Percentiles rank a stretch among this genome's conserved stretches.
These are phyloP conservation scores for Lerema accius DNA, from an alignment of 1,140 invertebrate genomes.

Conservation along the genomic window DNA sequence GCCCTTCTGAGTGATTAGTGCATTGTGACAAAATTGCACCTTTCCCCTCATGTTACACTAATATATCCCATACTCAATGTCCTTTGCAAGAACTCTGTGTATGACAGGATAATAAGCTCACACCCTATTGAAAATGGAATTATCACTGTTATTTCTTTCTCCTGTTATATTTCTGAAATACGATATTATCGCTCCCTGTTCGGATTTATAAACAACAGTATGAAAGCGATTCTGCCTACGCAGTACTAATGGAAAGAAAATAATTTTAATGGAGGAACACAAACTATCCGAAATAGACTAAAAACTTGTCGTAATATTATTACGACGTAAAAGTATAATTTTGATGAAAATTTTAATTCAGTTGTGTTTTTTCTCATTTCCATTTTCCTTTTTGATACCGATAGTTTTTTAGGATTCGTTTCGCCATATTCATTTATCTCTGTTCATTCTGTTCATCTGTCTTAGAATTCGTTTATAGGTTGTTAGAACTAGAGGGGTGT, in stretches of 20 bases:
- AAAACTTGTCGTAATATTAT: no score
- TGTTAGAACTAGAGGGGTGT: no score
- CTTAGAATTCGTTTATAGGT: no score
- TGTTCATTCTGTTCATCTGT: no score
- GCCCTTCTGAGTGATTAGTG: slow-evolving; percentile 47
- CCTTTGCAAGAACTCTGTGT: slow-evolving; percentile 50
- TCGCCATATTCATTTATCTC: no score
- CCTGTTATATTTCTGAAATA: slow-evolving; percentile 40
- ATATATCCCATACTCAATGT: slow-evolving; percentile 47
- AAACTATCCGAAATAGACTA: no score
- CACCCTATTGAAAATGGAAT: slow-evolving; percentile 62
- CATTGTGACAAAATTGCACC: slow-evolving; percentile 59
- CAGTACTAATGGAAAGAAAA: slow-evolving; percentile 1
- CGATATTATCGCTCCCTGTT: slow-evolving; percentile 35
- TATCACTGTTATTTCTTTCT: slow-evolving; percentile 46
- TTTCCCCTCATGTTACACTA: slow-evolving; percentile 38
- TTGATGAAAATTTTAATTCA: no score
- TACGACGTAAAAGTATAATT: no score
- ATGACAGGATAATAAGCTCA: slow-evolving; percentile 78
- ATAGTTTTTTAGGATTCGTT: no score
- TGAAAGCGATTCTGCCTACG: not conserved
- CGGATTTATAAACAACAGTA: slow-evolving; percentile 24
- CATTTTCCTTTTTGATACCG: no score
- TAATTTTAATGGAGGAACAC: no score
- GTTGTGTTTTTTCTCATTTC: no score